These are phyloP conservation scores for Conger conger DNA, from an alignment of 2,113 vertebrate species.

Conservation along the genomic window DNA sequence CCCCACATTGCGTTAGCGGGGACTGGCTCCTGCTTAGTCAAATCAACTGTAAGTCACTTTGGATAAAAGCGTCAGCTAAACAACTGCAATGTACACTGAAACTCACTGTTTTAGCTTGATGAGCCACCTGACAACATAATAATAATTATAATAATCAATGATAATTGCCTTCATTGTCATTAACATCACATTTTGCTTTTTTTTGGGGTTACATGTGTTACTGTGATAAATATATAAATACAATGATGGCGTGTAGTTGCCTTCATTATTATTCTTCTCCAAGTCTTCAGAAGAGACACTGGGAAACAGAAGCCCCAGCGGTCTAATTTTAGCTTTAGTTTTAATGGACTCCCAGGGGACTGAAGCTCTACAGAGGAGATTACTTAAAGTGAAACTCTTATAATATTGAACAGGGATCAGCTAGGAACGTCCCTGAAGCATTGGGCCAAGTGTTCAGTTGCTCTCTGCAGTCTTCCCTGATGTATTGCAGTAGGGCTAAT, in stretches of 20 bases:
- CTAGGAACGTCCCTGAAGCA: not conserved
- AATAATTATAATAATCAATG: not conserved
- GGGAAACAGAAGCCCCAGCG: not conserved
- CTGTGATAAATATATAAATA: not conserved
- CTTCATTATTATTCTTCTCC: not conserved
- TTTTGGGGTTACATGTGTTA: not conserved
- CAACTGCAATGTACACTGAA: too few species aligned
- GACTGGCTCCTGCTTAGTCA: too few species aligned
- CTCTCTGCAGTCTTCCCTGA: not conserved
- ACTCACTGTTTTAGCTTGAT: too few species aligned
- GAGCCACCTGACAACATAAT: not conserved
- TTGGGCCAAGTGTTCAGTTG: not conserved
- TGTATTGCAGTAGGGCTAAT: not conserved
- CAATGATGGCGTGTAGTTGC: not conserved
- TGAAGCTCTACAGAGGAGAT: not conserved
- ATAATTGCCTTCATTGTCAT: not conserved
- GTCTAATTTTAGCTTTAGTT: slow-evolving; percentile 29
- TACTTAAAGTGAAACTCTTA: not conserved
- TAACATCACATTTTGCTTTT: not conserved
- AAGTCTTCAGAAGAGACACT: slow-evolving; percentile 11
- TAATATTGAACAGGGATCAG: not conserved
- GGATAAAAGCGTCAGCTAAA: too few species aligned
- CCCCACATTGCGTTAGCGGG: too few species aligned
- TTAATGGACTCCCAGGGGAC: slow-evolving; percentile 26
- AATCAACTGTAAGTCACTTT: too few species aligned